Evolutionary conservation across 2,888 invertebrate species (phyloP).

Genomic region (Alviniconcha strummeri): DNA sequence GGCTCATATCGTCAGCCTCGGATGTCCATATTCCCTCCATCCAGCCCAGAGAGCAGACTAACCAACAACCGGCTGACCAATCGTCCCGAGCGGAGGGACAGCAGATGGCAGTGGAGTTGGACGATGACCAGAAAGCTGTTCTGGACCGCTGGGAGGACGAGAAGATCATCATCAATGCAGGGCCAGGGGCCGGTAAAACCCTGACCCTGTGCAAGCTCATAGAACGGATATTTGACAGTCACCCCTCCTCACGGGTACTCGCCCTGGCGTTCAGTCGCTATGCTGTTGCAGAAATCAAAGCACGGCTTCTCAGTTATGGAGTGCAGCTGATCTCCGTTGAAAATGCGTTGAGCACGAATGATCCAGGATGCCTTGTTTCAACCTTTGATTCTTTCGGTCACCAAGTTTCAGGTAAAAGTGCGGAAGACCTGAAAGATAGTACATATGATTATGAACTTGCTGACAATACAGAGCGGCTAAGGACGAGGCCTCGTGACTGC

Average conservation of each 20-base stretch:
- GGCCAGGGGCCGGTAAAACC: not conserved
- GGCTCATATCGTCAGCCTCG: no score
- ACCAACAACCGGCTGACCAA: no score
- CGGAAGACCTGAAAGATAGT: not conserved
- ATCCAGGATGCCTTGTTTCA: not conserved
- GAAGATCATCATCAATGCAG: not conserved
- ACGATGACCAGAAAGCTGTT: conserved; percentile 1
- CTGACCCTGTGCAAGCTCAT: not conserved
- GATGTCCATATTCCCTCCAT: no score
- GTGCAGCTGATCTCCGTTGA: not conserved
- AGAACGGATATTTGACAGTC: not conserved
- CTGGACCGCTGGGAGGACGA: conserved; percentile 8
- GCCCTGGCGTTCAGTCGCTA: not conserved
- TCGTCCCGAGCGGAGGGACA: no score
- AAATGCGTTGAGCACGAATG: not conserved
- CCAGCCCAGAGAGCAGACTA: no score
- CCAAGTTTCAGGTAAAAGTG: not conserved
- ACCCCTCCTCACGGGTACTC: not conserved
- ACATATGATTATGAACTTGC: not conserved
- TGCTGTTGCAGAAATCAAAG: not conserved
- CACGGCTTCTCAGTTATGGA: not conserved
- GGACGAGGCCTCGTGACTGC: no score
- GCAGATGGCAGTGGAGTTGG: not conserved
- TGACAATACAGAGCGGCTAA: not conserved
- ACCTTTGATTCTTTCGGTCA: not conserved